Evolutionary conservation across 2,888 invertebrate genomes (phyloP), one percentile per base, ranked within the genome.

Genomic region (Buathra laborator): DNA sequence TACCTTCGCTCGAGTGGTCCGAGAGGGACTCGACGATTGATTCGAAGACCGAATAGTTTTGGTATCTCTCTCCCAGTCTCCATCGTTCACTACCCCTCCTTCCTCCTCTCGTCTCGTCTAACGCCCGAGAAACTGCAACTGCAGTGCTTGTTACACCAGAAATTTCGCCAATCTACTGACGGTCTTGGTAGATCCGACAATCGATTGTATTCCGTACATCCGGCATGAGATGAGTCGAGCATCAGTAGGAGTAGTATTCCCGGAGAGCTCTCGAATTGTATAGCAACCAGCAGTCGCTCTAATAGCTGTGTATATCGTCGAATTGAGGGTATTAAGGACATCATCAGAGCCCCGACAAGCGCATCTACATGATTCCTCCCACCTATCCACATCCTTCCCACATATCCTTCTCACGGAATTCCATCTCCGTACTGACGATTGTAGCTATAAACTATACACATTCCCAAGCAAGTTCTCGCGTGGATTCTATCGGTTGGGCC

Each of bases 401-500:
- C 46, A 68, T 68, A 6, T 72, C 68, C 14, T 83, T 29, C 44
- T 67, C 16, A 77, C 64, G 37, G 32, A 29, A 56, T 19, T 24
- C 10, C 56, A 37, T 37, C 37, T 37, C 37, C 37, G 6, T 37
- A 7, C 37, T 37, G 37, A 24, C 37, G 37, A 37, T 37, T 37
- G 37, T 37, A 37, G 6, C 37, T 37, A 37, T 37, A 37, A 59
- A 72, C 56, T 75, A 48, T 81, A 16, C 68, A 72, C 72, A 84
- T 77, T 64, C 70, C 70, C 70, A 75, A 81, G 77, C 84, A 72
- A 84, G 81, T 81, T 77, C 74, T 72, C 84, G 68, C 44, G 48
- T 67, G 62, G 43, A 72, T 72, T 77, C 56, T 56, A 53, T 51
- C 16, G 3, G n/a, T 81, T 19, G 37, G 56, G 44, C 16, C 5